A percentile compares a stretch with the other conserved stretches of the same genome.
These are phyloP conservation scores for Diogma glabrata DNA, from an alignment of 2,888 invertebrate species.

Conservation along the genomic window DNA sequence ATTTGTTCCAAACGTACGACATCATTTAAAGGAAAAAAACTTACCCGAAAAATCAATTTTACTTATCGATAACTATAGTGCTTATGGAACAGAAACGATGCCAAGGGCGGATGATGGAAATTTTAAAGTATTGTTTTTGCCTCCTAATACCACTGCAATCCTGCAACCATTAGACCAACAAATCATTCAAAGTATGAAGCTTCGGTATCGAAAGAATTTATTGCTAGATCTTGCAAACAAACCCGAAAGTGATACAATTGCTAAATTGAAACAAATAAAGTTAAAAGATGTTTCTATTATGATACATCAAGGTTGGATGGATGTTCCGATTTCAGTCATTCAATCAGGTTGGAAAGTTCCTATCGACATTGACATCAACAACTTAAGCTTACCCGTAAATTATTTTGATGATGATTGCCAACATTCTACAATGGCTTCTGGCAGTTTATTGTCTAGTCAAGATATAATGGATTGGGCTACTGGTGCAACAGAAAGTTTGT, in stretches of 20 bases:
- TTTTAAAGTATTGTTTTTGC: background rate
- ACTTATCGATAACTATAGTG: slow-evolving; percentile 1
- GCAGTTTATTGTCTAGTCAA: too few species aligned
- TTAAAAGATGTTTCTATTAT: slow-evolving; percentile 2
- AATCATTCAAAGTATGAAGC: background rate
- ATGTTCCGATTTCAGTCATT: slow-evolving; percentile 1
- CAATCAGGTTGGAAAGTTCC: too few species aligned
- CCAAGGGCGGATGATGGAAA: background rate
- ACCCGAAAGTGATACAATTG: background rate
- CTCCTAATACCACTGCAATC: background rate
- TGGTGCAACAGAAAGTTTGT: slow-evolving; percentile 2
- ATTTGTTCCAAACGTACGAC: background rate
- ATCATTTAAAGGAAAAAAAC: slow-evolving; percentile 1
- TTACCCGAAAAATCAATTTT: slow-evolving; percentile 8
- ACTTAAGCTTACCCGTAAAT: background rate
- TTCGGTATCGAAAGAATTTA: background rate
- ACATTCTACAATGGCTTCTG: background rate
- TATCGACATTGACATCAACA: background rate
- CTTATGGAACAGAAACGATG: background rate
- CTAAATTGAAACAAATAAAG: background rate
- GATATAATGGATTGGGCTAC: background rate
- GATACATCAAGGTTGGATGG: background rate
- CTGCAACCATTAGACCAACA: slow-evolving; percentile 3
- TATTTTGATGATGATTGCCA: background rate
- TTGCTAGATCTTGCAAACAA: slow-evolving; percentile 1